Percentiles rank a stretch among this genome's conserved stretches.
phyloP scores from a whole-genome alignment of 37 sponge, comb jelly and placozoan genomes.

The Axinella damicornis region DNA sequence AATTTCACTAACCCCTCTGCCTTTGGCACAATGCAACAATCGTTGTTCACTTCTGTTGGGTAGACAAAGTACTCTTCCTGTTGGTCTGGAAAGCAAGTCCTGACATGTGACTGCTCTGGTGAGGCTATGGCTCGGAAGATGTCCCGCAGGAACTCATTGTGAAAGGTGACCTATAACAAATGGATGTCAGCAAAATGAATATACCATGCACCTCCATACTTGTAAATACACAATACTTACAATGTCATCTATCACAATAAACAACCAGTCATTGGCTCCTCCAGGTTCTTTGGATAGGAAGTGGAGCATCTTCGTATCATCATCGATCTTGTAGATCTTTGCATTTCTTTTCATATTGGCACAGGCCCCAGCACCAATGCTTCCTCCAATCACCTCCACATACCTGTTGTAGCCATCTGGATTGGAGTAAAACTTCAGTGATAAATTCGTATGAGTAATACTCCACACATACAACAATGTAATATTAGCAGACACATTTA shows the following conservation, averaged over 20 bases:
- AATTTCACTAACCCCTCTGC: background rate
- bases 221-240: slow-evolving; percentile 18
- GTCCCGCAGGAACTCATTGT: slow-evolving; percentile 1
- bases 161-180: slow-evolving; percentile 7
- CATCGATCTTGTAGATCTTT: slow-evolving; percentile 48
- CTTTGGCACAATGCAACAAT: slow-evolving; percentile 14
- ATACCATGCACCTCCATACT: no score
- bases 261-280: slow-evolving; percentile 71
- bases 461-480: background rate
- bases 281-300: slow-evolving; percentile 37
- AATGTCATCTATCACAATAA: slow-evolving; percentile 51
- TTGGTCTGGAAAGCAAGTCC: slow-evolving; percentile 1
- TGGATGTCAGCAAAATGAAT: no score
- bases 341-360: slow-evolving; percentile 32
- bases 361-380: slow-evolving; percentile 75
- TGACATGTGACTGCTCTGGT: background rate
- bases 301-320: slow-evolving; percentile 48
- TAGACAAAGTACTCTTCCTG: background rate
- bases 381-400: slow-evolving; percentile 68
- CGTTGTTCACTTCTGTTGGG: slow-evolving; percentile 13
- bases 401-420: slow-evolving; percentile 66
- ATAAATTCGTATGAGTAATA: background rate
- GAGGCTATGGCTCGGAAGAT: background rate
- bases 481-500: no score
- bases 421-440: background rate